Conservation (phyloP, 2,113 vertebrate genomes). For the Quiscalus mexicanus region DNA sequence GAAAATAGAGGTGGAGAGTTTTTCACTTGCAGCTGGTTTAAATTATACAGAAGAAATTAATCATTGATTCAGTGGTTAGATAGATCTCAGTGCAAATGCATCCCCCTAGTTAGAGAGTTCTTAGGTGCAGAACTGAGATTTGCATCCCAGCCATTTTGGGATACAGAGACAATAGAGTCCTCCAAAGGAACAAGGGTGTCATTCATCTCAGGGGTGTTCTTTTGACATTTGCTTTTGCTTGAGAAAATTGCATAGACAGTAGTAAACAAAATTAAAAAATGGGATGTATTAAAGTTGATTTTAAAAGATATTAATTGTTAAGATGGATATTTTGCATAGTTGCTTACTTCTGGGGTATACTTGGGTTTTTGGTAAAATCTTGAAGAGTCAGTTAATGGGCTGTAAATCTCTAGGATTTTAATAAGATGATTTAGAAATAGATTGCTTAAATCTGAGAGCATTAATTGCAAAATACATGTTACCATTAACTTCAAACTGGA, state of each 20-base stretch:
- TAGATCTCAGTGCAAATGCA: not conserved
- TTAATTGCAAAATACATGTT: not conserved
- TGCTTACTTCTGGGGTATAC: not conserved
- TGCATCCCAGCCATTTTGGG: not conserved
- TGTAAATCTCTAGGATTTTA: not conserved
- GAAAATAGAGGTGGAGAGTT: not conserved
- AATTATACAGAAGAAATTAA: not conserved
- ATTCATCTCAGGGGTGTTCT: not conserved
- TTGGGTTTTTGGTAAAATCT: not conserved
- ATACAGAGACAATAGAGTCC: not conserved
- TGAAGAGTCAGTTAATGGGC: not conserved
- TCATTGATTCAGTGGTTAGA: not conserved
- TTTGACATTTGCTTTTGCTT: not conserved
- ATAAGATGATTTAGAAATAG: not conserved
- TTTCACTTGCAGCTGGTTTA: not conserved
- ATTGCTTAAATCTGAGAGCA: not conserved
- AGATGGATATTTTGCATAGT: not conserved
- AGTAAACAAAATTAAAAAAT: not conserved
- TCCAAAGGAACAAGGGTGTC: not conserved
- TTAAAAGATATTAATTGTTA: not conserved
- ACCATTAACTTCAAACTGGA: not conserved
- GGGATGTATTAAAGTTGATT: not conserved
- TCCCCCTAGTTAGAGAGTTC: not conserved
- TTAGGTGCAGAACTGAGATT: not conserved
- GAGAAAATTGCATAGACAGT: not conserved